phyloP scores from a whole-genome alignment of 1,140 invertebrate species.

The Heterodera schachtii region DNA sequence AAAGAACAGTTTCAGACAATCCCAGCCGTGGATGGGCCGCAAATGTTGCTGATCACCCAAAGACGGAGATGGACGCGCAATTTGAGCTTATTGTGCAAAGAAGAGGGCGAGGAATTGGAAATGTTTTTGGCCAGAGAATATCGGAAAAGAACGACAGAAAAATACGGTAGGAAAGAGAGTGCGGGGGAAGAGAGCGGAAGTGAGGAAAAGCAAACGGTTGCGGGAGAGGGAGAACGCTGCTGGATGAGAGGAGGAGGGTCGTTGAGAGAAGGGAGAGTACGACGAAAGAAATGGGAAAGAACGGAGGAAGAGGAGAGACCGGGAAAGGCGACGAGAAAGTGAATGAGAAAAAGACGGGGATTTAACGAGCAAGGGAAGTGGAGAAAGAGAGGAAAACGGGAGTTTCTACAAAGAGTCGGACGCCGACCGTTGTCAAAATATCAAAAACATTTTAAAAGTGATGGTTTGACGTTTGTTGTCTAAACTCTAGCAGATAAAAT shows the following conservation, averaged over 20 bases:
- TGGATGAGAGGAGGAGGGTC: not conserved
- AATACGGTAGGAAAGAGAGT: not conserved
- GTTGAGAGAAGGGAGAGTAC: not conserved
- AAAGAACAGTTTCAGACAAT: not conserved
- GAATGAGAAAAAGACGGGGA: too few species aligned
- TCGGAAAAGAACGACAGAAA: not conserved
- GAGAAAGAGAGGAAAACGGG: too few species aligned
- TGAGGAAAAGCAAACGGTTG: not conserved
- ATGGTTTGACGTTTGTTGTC: too few species aligned
- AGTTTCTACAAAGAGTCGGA: too few species aligned
- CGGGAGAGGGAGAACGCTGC: not conserved
- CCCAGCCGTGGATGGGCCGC: constrained; percentile 19
- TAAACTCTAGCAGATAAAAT: too few species aligned
- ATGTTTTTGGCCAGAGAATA: constrained; percentile 13
- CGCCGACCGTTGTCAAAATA: too few species aligned
- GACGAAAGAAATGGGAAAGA: not conserved
- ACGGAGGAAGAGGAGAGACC: too few species aligned
- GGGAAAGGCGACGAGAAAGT: too few species aligned
- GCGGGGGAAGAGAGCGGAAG: not conserved
- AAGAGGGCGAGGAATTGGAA: constrained; percentile 28
- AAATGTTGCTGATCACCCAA: constrained; percentile 31
- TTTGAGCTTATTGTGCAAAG: constrained; percentile 31
- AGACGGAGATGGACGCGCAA: constrained; percentile 25
- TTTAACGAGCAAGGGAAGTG: too few species aligned
- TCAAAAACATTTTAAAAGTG: too few species aligned